Percentiles rank a stretch among this genome's conserved stretches.
Conservation (phyloP, 2,113 vertebrate genomes). For the Crotalus horridus region DNA sequence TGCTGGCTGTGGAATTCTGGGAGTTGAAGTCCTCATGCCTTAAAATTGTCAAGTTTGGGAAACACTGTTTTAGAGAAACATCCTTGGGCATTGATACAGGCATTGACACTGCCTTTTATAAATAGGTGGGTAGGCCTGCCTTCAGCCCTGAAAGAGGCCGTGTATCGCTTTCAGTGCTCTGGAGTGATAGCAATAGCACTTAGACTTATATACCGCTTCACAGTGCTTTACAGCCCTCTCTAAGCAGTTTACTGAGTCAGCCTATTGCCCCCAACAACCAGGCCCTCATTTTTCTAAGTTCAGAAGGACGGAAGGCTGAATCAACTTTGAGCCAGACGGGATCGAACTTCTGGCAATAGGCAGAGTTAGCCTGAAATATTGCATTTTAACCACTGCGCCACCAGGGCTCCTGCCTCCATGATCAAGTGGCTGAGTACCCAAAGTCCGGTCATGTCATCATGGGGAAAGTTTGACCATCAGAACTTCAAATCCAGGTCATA, state of each 20-base stretch:
- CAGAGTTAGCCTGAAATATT: neutral
- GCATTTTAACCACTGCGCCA: neutral
- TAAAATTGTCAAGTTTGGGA: too few species aligned
- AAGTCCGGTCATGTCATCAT: neutral
- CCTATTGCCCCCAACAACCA: neutral
- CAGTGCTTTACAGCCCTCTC: neutral
- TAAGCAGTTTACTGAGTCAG: neutral
- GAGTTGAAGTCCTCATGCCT: too few species aligned
- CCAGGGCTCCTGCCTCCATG: neutral
- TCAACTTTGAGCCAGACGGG: neutral
- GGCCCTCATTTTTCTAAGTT: neutral
- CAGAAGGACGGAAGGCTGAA: neutral
- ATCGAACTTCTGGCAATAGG: neutral
- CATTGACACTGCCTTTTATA: neutral
- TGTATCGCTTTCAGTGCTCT: neutral
- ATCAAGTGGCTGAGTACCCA: neutral
- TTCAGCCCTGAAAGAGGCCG: neutral
- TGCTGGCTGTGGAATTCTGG: too few species aligned
- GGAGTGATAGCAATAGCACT: neutral
- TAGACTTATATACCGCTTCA: neutral
- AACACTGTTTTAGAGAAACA: neutral
- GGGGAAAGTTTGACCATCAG: neutral
- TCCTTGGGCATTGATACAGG: neutral
- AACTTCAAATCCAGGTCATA: neutral
- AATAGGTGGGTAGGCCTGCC: neutral